phyloP scores from a whole-genome alignment of 1,140 invertebrate genomes.

The Aradophagus sp. region DNA sequence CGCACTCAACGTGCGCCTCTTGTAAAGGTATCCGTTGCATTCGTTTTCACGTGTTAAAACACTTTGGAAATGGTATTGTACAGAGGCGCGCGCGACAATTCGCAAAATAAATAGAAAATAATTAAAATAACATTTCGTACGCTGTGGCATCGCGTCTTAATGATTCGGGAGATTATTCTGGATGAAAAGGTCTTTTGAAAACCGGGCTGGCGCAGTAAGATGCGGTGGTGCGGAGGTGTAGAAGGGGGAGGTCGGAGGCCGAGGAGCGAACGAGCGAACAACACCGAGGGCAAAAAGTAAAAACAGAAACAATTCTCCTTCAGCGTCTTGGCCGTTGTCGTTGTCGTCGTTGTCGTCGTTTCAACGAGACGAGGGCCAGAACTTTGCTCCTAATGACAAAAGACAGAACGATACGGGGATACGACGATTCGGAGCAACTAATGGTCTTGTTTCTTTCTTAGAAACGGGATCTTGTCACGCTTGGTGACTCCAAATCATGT shows the following conservation, averaged over 20 bases:
- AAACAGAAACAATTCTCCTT: conserved; percentile 49
- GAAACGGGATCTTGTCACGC: conserved; percentile 54
- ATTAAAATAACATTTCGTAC: conserved; percentile 49
- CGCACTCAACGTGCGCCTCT: too few species aligned
- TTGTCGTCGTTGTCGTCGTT: conserved; percentile 26
- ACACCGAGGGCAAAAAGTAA: conserved; percentile 37
- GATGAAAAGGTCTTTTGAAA: conserved; percentile 52
- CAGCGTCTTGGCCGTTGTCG: conserved; percentile 14
- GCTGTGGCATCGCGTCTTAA: conserved; percentile 43
- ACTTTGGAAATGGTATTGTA: too few species aligned
- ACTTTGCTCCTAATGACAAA: conserved; percentile 53
- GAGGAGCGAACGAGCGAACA: not conserved
- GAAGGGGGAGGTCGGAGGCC: not conserved
- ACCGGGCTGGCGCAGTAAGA: conserved; percentile 10
- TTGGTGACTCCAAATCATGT: conserved; percentile 47
- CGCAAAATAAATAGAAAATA: conserved; percentile 47
- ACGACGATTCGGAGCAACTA: conserved; percentile 48
- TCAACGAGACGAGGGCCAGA: conserved; percentile 38
- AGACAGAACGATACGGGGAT: conserved; percentile 48
- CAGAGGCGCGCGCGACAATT: conserved; percentile 24
- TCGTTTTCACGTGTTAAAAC: too few species aligned
- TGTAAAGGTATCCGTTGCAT: too few species aligned
- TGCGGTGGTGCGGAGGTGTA: not conserved
- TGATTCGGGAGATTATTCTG: conserved; percentile 52
- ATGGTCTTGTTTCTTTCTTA: conserved; percentile 57